phyloP scores from a whole-genome alignment of 2,797 vertebrate genomes.

The Acanthis flammea region DNA sequence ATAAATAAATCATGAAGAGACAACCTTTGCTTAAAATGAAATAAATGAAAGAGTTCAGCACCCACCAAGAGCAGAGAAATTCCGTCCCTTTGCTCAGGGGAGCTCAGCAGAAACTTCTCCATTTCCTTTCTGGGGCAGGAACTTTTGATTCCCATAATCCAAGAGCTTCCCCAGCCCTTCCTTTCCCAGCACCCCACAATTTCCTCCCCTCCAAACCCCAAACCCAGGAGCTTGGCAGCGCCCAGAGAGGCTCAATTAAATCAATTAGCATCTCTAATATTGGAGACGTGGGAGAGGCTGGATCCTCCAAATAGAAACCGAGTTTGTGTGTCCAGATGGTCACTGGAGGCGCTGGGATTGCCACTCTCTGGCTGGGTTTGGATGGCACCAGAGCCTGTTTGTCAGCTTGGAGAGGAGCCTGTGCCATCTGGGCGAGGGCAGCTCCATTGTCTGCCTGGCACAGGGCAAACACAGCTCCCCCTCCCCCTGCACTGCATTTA shows the following conservation, averaged over 20 bases:
- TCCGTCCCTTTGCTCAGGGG: fast-evolving
- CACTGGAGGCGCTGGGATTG: slow-evolving; percentile 44
- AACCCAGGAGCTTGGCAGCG: not conserved
- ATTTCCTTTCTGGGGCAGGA: not conserved
- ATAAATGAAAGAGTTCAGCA: not conserved
- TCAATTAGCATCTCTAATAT: slow-evolving; percentile 48
- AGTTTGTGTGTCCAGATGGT: slow-evolving; percentile 52
- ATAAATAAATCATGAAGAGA: not conserved
- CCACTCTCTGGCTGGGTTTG: not conserved
- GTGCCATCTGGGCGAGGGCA: not conserved
- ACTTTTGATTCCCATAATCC: fast-evolving
- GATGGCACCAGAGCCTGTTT: slow-evolving; percentile 16
- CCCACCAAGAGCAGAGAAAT: not conserved
- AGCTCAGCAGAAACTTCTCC: not conserved
- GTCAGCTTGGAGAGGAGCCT: not conserved
- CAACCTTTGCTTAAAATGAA: not conserved
- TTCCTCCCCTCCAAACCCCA: not conserved
- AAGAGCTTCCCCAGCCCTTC: not conserved
- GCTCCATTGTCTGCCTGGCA: slow-evolving; percentile 6
- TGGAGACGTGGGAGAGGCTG: slow-evolving; percentile 19
- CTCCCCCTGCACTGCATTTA: not conserved
- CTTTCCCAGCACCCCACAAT: not conserved
- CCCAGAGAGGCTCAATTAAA: slow-evolving; percentile 38
- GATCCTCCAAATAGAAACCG: slow-evolving; percentile 31
- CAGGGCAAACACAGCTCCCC: not conserved